These are phyloP conservation scores for Paralinhomoeus sp. DNA, from an alignment of 2,888 invertebrate genomes.

Conservation along the genomic window DNA sequence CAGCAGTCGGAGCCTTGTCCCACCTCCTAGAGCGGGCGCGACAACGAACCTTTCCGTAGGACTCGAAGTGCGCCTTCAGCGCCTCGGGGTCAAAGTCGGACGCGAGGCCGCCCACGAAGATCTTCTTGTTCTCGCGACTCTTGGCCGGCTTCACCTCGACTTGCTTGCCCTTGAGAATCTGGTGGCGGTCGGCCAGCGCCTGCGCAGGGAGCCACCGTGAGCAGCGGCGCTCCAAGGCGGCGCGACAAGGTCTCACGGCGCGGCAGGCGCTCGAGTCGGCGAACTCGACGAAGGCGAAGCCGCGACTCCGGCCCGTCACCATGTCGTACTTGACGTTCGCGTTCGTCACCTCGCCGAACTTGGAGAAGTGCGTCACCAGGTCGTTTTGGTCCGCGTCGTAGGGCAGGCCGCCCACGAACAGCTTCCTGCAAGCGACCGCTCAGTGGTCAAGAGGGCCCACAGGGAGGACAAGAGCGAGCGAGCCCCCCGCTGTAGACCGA, in stretches of 20 bases:
- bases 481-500: too few relatives aligned
- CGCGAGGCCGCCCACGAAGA: conserved; percentile 25
- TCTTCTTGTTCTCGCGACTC: conserved; percentile 26
- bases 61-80: conserved; percentile 20
- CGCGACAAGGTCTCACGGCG: conserved; percentile 8
- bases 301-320: conserved; percentile 22
- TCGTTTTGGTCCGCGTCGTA: conserved; percentile 22
- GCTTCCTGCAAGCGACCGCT: conserved; percentile 24
- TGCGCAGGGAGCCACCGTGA: too few relatives aligned
- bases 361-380: conserved; percentile 17
- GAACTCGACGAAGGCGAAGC: conserved; percentile 26
- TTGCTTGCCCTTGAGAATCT: conserved; percentile 20
- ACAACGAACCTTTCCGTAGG: conserved; percentile 14
- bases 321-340: conserved; percentile 25
- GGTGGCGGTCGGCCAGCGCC: conserved; percentile 18
- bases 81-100: conserved; percentile 23
- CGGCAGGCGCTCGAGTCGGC: conserved; percentile 17
- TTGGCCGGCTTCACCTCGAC: conserved; percentile 25
- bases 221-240: too few relatives aligned
- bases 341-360: conserved; percentile 21
- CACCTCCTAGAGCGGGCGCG: too few relatives aligned
- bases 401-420: conserved; percentile 26
- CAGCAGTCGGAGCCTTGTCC: too few relatives aligned
- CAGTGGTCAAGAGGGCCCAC: too few relatives aligned
- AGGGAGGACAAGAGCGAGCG: too few relatives aligned